Evolutionary conservation across 2,888 invertebrate species (phyloP).

Genomic region (Nephrotoma appendiculata): DNA sequence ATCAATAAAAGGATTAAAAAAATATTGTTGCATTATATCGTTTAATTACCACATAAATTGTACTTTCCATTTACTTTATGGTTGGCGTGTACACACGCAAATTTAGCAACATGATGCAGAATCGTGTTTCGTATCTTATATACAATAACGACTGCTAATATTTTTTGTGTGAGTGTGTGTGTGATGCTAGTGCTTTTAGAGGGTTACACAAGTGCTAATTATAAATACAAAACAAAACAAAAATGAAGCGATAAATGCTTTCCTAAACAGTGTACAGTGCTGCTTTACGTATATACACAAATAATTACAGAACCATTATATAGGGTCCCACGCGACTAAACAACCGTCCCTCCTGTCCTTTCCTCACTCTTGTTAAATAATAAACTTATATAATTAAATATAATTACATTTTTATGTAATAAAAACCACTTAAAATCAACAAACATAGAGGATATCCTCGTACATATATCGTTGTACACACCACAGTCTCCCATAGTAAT

Average conservation of each 20-base stretch:
- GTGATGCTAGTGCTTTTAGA: not conserved
- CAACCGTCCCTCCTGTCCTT: not conserved
- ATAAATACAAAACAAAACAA: not conserved
- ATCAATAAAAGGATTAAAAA: not conserved
- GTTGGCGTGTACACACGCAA: not conserved
- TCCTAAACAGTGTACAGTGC: not conserved
- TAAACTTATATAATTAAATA: not conserved
- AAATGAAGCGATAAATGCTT: not conserved
- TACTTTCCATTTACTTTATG: not conserved
- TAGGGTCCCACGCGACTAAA: not conserved
- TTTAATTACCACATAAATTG: not conserved
- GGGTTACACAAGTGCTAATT: not conserved
- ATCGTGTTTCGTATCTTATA: not conserved
- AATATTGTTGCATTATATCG: not conserved
- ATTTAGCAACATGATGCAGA: not conserved
- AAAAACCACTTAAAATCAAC: not conserved
- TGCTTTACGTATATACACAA: not conserved
- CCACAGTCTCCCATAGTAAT: not conserved
- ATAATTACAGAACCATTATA: not conserved
- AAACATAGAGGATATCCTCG: not conserved
- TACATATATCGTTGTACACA: not conserved
- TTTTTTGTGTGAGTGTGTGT: not conserved
- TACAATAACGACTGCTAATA: not conserved
- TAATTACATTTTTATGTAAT: not conserved
- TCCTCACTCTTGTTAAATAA: not conserved